Base-by-base conservation (phyloP, 2,113 vertebrate species). In the Geococcyx californianus region DNA sequence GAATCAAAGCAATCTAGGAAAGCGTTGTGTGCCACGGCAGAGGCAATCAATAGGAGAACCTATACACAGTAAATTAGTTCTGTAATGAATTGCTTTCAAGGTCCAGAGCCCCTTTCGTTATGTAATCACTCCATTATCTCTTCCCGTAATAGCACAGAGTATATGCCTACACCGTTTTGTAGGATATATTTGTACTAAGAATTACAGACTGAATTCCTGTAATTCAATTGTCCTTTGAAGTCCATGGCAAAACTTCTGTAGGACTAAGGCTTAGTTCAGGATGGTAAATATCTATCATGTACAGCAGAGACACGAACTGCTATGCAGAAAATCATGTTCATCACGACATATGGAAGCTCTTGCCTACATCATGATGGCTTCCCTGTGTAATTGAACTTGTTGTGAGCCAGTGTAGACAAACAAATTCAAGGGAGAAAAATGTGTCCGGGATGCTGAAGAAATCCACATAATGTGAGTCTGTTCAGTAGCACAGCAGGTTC, bases 1-100 rank as follows among this genome's bases (percentile, higher is more conserved):
- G 40, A 91, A 77, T 92, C 77, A 95, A 84, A 86, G 49, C n/a
- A n/a, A 49, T 73, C 49, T 75, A 82, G 60, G 60, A 87, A 93
- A 70, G n/a, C 19, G 44, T 51, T 0, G 0, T 64, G n/a, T 80
- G n/a, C 67, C 1, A 0, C 36, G 31, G 55, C 51, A 74, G 33
- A 84, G 38, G 25, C 47, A 91, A 77, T 86, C 51, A 52, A 73
- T 44, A 84, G 49, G 20, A 94, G 54, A 93, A 84, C 12, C 31
- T 56, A 62, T 56, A 68, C 17, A 38, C 26, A 82, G 54, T 34
- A 82, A 79, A 86, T 84, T 17, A 78, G n/a, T 74, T 84, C 44
- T 89, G 28, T 70, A 80, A 89, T 74, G 5, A 60, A 75, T 67
- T 84, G 36, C 31, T 56, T 68, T 81, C 26, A 45, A 54, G 33